Percentiles rank a stretch among this genome's conserved stretches.
These are phyloP conservation scores for Dreissena rostriformis DNA, from an alignment of 1,140 invertebrate genomes.

Conservation along the genomic window DNA sequence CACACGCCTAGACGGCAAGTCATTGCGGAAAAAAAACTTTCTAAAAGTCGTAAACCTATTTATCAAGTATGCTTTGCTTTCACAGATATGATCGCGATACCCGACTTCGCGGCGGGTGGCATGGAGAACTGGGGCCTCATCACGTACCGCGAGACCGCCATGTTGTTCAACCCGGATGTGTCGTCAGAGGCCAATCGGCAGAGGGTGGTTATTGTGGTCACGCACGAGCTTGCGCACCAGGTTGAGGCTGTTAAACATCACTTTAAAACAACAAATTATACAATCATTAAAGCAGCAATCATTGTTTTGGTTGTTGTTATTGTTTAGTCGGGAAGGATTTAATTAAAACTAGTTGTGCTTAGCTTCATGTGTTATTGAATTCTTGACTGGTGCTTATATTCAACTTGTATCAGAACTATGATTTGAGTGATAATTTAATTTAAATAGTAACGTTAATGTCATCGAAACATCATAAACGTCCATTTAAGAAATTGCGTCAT, in stretches of 20 bases:
- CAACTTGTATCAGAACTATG: background rate
- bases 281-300: too few species aligned
- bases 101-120: constrained; percentile 80
- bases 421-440: too few species aligned
- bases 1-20: too few species aligned
- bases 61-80: constrained; percentile 79
- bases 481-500: too few species aligned
- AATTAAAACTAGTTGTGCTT: background rate
- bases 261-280: too few species aligned
- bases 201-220: constrained; percentile 88
- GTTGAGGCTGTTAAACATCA: constrained; percentile 32
- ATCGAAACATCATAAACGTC: too few species aligned
- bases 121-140: constrained; percentile 94
- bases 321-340: too few species aligned
- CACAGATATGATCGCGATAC: constrained; percentile 79
- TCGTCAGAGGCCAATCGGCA: constrained; percentile 88
- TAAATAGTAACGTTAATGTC: too few species aligned
- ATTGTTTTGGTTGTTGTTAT: too few species aligned
- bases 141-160: constrained; percentile 91
- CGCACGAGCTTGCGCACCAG: constrained; percentile 92
- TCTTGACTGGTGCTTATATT: too few species aligned
- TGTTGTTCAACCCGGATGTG: constrained; percentile 88
- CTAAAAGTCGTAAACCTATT: constrained; percentile 96
- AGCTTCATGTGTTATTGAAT: too few species aligned
- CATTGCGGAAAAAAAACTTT: constrained; percentile 86